Evolutionary conservation across 2,888 invertebrate species (phyloP).

Genomic region (Drosophila merina): DNA sequence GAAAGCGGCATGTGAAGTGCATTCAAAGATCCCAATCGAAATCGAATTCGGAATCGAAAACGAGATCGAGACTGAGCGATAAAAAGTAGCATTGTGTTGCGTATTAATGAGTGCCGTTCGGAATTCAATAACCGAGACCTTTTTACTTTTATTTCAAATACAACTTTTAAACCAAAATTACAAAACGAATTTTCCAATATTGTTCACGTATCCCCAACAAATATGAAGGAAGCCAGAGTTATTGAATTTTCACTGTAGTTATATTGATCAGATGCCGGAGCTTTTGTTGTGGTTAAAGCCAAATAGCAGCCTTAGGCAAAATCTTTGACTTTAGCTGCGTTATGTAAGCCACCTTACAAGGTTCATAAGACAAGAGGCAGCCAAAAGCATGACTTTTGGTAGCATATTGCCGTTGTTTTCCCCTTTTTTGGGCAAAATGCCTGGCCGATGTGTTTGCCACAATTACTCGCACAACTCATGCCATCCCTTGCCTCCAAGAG

Average conservation of each 20-base stretch:
- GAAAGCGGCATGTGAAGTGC: slow-evolving; percentile 49
- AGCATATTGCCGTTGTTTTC: slow-evolving; percentile 45
- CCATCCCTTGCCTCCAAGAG: slow-evolving; percentile 41
- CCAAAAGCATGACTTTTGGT: slow-evolving; percentile 56
- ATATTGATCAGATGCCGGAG: slow-evolving; percentile 29
- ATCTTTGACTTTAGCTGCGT: slow-evolving; percentile 35
- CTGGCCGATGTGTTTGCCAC: slow-evolving; percentile 57
- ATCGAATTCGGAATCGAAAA: slow-evolving; percentile 21
- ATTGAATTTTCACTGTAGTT: slow-evolving; percentile 16
- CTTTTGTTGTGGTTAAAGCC: slow-evolving; percentile 30
- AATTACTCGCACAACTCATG: slow-evolving; percentile 49
- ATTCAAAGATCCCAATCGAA: slow-evolving; percentile 29
- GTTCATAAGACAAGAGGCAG: slow-evolving; percentile 48
- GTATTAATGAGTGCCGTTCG: slow-evolving; percentile 46
- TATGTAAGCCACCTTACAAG: slow-evolving; percentile 53
- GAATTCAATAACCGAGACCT: background rate
- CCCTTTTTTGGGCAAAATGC: slow-evolving; percentile 55
- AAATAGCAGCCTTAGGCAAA: slow-evolving; percentile 23
- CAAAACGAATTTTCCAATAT: background rate
- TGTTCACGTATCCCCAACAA: background rate
- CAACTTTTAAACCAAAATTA: background rate
- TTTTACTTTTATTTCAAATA: background rate
- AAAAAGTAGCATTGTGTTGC: slow-evolving; percentile 47
- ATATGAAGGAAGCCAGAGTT: background rate
- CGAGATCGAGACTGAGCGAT: slow-evolving; percentile 35